A percentile compares a stretch with the other conserved stretches of the same genome.
Evolutionary conservation across 2,797 vertebrate genomes (phyloP).

Genomic region (Mionectes olivaceus): DNA sequence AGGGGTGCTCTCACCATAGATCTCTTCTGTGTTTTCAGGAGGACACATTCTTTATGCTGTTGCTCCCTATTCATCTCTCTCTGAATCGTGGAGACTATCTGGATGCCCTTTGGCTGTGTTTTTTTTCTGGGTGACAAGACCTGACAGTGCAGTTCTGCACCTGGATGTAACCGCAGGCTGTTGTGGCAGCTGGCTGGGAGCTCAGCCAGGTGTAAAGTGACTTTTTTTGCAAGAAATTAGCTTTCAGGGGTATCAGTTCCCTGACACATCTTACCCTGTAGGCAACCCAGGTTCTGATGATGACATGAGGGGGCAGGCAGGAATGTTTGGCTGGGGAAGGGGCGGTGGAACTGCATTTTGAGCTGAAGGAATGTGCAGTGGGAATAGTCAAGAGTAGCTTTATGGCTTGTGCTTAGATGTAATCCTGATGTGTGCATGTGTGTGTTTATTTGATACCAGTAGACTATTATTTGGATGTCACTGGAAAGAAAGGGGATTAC

Average conservation of each 20-base stretch:
- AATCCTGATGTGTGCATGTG: not conserved
- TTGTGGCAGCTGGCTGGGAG: conserved; percentile 19
- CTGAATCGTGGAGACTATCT: not conserved
- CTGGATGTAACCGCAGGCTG: conserved; percentile 37
- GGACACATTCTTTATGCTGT: not conserved
- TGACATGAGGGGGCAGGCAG: not conserved
- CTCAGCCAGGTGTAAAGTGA: not conserved
- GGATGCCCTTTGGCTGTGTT: conserved; percentile 19
- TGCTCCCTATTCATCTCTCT: not conserved
- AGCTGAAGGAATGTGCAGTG: not conserved
- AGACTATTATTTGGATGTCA: not conserved
- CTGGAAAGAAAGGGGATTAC: not conserved
- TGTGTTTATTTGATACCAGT: not conserved
- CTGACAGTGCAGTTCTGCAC: conserved; percentile 15
- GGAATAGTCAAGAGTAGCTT: not conserved
- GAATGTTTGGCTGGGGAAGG: not conserved
- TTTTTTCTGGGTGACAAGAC: not conserved
- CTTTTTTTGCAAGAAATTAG: not conserved
- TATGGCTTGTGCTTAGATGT: not conserved
- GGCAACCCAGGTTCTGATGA: not conserved
- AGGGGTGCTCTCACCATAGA: not conserved
- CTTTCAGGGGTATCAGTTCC: not conserved
- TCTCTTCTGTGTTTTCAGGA: not conserved
- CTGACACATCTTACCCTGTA: not conserved
- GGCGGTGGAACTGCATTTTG: not conserved